Evolutionary conservation across 2,888 invertebrate genomes (phyloP), one percentile per base, ranked within the genome.

Genomic region (Eupithecia dodoneata): DNA sequence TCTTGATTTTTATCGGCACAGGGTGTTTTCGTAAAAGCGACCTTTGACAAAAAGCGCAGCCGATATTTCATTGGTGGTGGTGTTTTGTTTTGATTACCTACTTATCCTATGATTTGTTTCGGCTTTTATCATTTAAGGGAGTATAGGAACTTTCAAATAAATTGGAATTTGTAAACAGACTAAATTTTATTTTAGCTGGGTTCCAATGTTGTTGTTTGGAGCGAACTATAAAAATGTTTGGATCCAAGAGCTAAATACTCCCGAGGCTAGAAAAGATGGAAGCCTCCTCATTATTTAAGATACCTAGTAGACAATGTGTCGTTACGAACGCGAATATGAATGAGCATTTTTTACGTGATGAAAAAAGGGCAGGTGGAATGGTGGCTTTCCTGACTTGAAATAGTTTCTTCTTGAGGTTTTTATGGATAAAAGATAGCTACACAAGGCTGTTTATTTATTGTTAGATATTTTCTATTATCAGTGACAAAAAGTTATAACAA

Each of bases 251-350:
- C 2, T 66, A 4, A 59, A 47, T 76, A 18, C 59, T 67, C 47
- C 47, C 13, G 15, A 76, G 59, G 59, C 84, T 85, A 88, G 88
- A 89, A 90, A 91, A 92, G 90, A 90, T 90, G 90, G 88, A 88
- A 90, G 87, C 87, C 87, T 88, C 84, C 87, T 90, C 91, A 88
- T 92, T 91, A 91, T 92, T 89, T 91, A 91, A 91, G 91, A 88
- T 86, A 59, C 55, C 55, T 59, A 83, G 86, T 87, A 87, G 83
- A 85, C 88, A 85, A 86, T 87, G 89, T 88, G 89, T 85, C 84
- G 86, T 86, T 80, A 79, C 74, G 79, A 80, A 74, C 67, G 79
- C 74, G 77, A 71, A 73, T 63, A 74, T 74, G 67, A 77, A 77
- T 79, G 80, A 65, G 80, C 81, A 78, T 82, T 81, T 81, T 82